Evolutionary conservation across 1,140 invertebrate species (phyloP).

Genomic region (Acyrthosiphon pisum): DNA sequence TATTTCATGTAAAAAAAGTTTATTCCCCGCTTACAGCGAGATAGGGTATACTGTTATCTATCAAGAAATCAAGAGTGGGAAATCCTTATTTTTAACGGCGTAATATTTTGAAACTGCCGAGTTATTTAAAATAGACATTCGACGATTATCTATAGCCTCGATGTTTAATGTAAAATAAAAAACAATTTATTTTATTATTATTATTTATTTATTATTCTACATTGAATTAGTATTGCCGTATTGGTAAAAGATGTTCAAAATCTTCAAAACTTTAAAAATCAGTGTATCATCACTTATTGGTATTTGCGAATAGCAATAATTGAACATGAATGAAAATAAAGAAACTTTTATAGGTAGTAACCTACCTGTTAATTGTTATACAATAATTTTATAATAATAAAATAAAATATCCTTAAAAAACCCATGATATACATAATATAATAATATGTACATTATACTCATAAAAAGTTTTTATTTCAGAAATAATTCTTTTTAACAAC

Average conservation of each 20-base stretch:
- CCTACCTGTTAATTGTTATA: too few species aligned
- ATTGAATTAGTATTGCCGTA: background rate
- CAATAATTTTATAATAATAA: background rate
- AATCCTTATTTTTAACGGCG: background rate
- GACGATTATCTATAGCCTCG: background rate
- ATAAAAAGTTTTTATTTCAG: background rate
- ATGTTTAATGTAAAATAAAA: background rate
- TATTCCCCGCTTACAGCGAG: background rate
- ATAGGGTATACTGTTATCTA: background rate
- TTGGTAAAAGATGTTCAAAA: background rate
- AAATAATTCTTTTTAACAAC: background rate
- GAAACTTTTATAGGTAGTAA: too few species aligned
- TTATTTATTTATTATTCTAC: background rate
- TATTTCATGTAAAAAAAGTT: background rate
- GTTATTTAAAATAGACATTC: background rate
- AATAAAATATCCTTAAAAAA: background rate
- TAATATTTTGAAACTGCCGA: background rate
- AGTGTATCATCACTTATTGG: background rate
- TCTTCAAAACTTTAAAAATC: background rate
- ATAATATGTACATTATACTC: background rate
- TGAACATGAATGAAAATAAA: too few species aligned
- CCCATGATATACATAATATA: background rate
- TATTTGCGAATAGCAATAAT: background rate
- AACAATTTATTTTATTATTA: background rate
- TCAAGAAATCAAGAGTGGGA: background rate